Base-by-base conservation (phyloP, 1,140 invertebrate genomes). In the Drosophila punjabiensis region DNA sequence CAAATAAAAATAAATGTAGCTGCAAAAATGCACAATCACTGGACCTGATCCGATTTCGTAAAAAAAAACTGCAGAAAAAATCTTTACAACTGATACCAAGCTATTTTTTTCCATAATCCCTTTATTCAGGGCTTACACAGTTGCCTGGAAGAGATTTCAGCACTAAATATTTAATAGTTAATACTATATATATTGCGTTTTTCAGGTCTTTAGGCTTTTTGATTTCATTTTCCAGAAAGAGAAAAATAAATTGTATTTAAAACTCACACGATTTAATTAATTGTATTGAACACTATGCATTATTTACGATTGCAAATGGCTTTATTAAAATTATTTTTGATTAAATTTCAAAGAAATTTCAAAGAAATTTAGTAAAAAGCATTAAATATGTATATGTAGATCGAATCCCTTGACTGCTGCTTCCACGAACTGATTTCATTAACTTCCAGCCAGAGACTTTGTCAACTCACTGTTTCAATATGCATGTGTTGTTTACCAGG, bases 401-500 rank as follows among this genome's bases (percentile, higher is more conserved):
- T 13, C 24, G 1, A 18, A 30, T 52, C 4, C 16, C 8, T 41
- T 35, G 52, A 1, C 30, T 33, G 18, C 13, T 18, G 30, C 7
- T 41, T 52, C 37, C 32, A 41, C 35, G 14, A 33, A 41, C 16
- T 45, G 47, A 55, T 53, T 64, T 65, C 14, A 65, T 70, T 45
- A 56, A 20, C 24, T 41, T 74, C 8, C 18, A 20, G 28, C 4
- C n/a, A 28, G 13, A 53, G 16, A 61, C 39, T 55, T 55, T 47
- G 11, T 18, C 24, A 13, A 56, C 24, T 33, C 24, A 53, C 37
- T 73, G 58, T 55, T 39, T 48, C 41, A 53, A 75, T 47, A 63
- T 53, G 50, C 69, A 55, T 30, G 35, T 28, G 55, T 28, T 73
- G 32, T 76, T 76, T 43, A 32, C 73, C 70, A 75, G 32, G 53